Evolutionary conservation across 2,888 invertebrate genomes (phyloP), one percentile per base, ranked within the genome.

Genomic region (Hirtodrosophila alboralis): DNA sequence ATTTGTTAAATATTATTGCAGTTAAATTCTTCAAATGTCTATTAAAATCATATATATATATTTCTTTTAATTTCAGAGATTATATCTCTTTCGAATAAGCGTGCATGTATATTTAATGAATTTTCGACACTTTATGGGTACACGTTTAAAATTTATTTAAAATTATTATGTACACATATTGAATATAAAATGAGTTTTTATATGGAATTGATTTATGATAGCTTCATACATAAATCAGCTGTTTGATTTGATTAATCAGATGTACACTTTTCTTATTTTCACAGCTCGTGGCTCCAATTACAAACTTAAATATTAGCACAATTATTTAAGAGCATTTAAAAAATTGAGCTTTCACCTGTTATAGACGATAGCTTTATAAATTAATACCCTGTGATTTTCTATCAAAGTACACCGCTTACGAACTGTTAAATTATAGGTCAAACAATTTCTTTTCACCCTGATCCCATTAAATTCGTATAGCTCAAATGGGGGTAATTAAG

Each of bases 181-280:
- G 70, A 12, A 69, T 63, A 21, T 18, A 5, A 31, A 63, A 33
- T 49, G 21, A 43, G 18, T 26, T 43, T 43, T 4, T 6, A 10
- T 13, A 34, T 30, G 8, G 21, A 33, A 38, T 59, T 66, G 52
- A 64, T 64, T 61, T 68, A 68, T 61, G 27, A 36, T 27, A 31
- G 5, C 10, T 23, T 43, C 41, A 51, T 13, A 60, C 41, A 49
- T 38, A 38, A 45, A 45, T 62, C 44, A 63, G 12, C 12, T 26
- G 54, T 31, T 37, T 21, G n/a, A n/a, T n/a, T 13, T 23, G 10
- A 57, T 33, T 57, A 12, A 30, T 27, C 3, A 9, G 16, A 18
- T 34, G 28, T 12, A 4, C 28, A 33, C 26, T 33, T 27, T 21
- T 31, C n/a, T 3, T 21, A 13, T 13, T 8, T 21, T 14, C 9